phyloP scores from a whole-genome alignment of 2,888 invertebrate genomes.

The Parnassius glacialis region DNA sequence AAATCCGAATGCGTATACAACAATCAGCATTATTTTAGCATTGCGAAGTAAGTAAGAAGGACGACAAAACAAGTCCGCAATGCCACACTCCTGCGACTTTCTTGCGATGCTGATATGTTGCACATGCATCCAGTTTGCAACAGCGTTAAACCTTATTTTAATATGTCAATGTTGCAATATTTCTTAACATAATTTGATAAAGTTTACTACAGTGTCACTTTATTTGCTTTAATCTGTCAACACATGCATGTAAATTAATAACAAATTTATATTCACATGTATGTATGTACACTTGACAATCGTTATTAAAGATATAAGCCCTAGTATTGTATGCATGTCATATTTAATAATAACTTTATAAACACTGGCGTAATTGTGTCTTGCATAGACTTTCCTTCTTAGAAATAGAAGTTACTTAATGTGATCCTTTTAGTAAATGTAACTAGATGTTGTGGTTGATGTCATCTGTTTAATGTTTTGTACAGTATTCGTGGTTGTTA shows the following conservation, averaged over 20 bases:
- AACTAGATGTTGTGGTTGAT: slow-evolving; percentile 37
- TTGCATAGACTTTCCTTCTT: slow-evolving; percentile 37
- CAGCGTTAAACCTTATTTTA: no score
- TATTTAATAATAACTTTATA: slow-evolving; percentile 40
- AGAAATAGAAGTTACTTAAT: slow-evolving; percentile 30
- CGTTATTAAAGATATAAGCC: slow-evolving; percentile 9
- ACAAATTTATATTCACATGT: slow-evolving; percentile 29
- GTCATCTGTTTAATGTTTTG: slow-evolving; percentile 44
- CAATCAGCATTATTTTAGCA: no score
- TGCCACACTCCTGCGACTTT: no score
- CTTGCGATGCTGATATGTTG: no score
- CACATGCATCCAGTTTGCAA: no score
- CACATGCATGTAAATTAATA: slow-evolving; percentile 2
- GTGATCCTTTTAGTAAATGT: slow-evolving; percentile 22
- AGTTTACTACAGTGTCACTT: slow-evolving; percentile 1
- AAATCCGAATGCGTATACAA: no score
- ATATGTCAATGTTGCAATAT: no score
- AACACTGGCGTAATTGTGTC: slow-evolving; percentile 74
- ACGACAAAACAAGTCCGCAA: no score
- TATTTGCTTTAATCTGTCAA: slow-evolving; percentile 15
- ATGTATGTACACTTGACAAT: background rate
- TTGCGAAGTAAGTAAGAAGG: no score
- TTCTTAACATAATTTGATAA: no score
- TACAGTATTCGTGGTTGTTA: slow-evolving; percentile 44
- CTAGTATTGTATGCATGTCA: slow-evolving; percentile 43